Percentiles rank a stretch among this genome's conserved stretches.
Conservation (phyloP, 1,140 invertebrate genomes). For the Pseudomyrmex pallidus region DNA sequence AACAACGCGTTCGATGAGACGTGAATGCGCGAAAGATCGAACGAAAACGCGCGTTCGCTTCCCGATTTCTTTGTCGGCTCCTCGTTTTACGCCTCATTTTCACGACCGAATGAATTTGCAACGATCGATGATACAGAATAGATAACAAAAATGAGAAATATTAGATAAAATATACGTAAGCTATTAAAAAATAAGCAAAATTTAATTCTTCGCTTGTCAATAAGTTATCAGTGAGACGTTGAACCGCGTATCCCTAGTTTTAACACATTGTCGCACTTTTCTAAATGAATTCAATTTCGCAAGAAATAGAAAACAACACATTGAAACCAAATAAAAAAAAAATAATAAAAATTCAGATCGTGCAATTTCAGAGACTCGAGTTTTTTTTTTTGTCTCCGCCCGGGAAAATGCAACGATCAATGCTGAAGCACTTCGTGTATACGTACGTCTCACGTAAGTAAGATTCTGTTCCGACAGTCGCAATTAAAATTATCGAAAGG, state of each 20-base stretch:
- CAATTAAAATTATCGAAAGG: constrained; percentile 46
- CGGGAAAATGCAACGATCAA: neutral
- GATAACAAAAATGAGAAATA: no score
- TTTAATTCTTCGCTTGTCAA: no score
- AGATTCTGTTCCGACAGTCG: constrained; percentile 2
- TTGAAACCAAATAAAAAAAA: neutral
- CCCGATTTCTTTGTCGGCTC: neutral
- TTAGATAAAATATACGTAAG: no score
- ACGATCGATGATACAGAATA: no score
- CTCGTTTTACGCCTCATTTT: neutral
- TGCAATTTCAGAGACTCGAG: no score
- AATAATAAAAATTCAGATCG: no score
- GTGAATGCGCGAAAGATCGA: neutral
- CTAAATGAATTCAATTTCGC: neutral
- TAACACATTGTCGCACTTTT: neutral
- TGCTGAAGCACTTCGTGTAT: neutral
- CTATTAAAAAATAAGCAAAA: no score
- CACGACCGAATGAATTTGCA: neutral
- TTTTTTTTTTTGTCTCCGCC: constrained; percentile 4
- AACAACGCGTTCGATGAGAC: constrained; percentile 32
- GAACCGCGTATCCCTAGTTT: neutral
- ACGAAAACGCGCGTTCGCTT: neutral
- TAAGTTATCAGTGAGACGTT: neutral
- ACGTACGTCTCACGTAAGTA: neutral
- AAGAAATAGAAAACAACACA: neutral